Evolutionary conservation across 2,888 invertebrate genomes (phyloP), one percentile per base, ranked within the genome.

Genomic region (Philopedon plagiatum): DNA sequence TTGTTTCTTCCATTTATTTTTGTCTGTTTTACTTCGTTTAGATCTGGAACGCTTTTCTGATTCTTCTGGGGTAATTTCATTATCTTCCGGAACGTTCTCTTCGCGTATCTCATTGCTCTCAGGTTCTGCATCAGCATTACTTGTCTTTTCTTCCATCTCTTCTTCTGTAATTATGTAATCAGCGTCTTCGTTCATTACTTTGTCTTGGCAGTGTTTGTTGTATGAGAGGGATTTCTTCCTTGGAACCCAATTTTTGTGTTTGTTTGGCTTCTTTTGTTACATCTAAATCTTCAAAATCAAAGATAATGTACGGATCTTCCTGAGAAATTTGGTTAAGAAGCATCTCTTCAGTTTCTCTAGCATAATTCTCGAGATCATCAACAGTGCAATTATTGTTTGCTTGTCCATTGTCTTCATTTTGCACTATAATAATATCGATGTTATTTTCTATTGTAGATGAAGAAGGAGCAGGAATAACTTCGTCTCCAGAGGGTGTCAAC

Each of bases 81-180:
- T n/a, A n/a, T n/a, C n/a, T n/a, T n/a, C n/a, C n/a, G n/a, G n/a
- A n/a, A n/a, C n/a, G n/a, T n/a, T n/a, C n/a, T n/a, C n/a, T n/a
- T n/a, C n/a, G n/a, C 61, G 39, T 60, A 46, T 60, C 44, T 60
- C 39, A 46, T 60, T 41, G 41, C 15, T 60, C 44, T 60, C 61
- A 60, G 41, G 41, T 46, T 60, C 61, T 60, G 18, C 37, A 60
- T 41, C 41, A 60, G 39, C 44, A 60, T 37, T 29, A 29, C 29
- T 44, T 60, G 15, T 60, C 39, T 60, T 41, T 60, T 60, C 41
- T 39, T 60, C 61, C 61, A 60, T 60, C 61, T 60, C 61, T 41
- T 60, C 61, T 60, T 41, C 61, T 4, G 63, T 51, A 56, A 51
- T 26, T 49, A 63, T 63, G 63, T 63, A 63, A 63, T 63, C 63